Evolutionary conservation across 2,888 invertebrate species (phyloP).

Genomic region (Ganaspis brasiliensis): DNA sequence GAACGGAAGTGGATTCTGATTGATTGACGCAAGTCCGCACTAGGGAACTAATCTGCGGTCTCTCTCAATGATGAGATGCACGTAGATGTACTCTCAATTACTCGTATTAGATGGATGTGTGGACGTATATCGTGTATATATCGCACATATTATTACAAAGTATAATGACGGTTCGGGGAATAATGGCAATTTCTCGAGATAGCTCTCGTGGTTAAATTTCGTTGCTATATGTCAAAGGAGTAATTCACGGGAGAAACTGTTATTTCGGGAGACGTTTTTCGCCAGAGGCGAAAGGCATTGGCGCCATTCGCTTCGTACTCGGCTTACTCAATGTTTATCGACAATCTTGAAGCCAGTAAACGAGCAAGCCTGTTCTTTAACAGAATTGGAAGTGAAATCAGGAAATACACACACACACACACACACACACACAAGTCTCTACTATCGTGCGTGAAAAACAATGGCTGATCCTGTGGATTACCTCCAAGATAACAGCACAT

Average conservation of each 20-base stretch:
- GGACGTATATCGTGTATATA: background rate
- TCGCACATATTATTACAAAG: background rate
- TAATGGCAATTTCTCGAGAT: background rate
- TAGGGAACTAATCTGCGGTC: constrained; percentile 34
- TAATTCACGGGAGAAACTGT: constrained; percentile 2
- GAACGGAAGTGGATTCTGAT: constrained; percentile 27
- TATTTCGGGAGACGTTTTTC: constrained; percentile 26
- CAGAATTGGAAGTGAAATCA: constrained; percentile 38
- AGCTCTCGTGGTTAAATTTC: background rate
- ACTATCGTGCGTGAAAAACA: too few species aligned
- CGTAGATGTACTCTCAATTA: background rate
- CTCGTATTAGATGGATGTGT: constrained; percentile 27
- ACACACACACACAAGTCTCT: too few species aligned
- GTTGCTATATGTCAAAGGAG: background rate
- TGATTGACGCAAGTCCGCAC: background rate
- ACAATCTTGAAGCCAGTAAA: constrained; percentile 12
- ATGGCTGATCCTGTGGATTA: too few species aligned
- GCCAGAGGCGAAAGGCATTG: constrained; percentile 17
- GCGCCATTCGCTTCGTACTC: constrained; percentile 13
- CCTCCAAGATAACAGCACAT: too few species aligned
- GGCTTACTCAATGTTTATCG: constrained; percentile 2
- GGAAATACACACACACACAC: constrained; percentile 5
- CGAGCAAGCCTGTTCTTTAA: constrained; percentile 24
- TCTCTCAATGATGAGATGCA: constrained; percentile 5
- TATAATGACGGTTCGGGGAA: background rate